Base-by-base conservation (phyloP, 1,140 invertebrate genomes). In the Varroa destructor region DNA sequence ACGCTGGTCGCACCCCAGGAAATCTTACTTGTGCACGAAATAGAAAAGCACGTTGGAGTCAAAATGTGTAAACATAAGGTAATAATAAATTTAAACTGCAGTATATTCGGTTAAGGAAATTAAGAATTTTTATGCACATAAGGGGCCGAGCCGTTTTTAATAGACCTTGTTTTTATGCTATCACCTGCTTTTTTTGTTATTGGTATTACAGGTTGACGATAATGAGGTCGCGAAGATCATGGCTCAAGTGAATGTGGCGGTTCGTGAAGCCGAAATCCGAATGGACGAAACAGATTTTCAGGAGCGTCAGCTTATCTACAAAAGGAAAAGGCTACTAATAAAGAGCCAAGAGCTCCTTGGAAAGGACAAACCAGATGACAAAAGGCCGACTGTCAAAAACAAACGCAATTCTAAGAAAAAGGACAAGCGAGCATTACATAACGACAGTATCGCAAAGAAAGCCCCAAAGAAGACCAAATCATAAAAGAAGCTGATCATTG, bases 1-100 rank as follows among this genome's bases (percentile, higher is more conserved):
- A 92, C 91, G 40, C 83, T 99, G 56, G 86, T 98, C 71, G 92
- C 91, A 0, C 94, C 93, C 36, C 85, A 90, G 78, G 94, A 99
- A 78, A 85, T 98, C 12, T 85, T 89, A 77, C 81, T 92, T 43
- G 81, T 98, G 2, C 86, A 90, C 54, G 86, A 87, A 56, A 90
- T 98, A 72, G 95, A 98, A 82, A 81, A 86, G 14, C 82, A 83
- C 71, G 91, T 95, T 76, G 88, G 89, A 75, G 87, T 85, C 0
- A 91, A 93, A 79, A 82, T 97, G n/a, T 85, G 83, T 86, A 88
- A 77, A 85, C 93, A 74, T 84, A 91, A 79, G 88, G 89, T 90
- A 82, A 84, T 78, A 79, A n/a, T n/a, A 25, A 25, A 25, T 25
- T 25, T 25, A 25, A 25, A 25, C 25, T 25, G 25, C 25, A 25